These are phyloP conservation scores for Clistopyga incitator DNA, from an alignment of 2,888 invertebrate genomes.

Conservation along the genomic window DNA sequence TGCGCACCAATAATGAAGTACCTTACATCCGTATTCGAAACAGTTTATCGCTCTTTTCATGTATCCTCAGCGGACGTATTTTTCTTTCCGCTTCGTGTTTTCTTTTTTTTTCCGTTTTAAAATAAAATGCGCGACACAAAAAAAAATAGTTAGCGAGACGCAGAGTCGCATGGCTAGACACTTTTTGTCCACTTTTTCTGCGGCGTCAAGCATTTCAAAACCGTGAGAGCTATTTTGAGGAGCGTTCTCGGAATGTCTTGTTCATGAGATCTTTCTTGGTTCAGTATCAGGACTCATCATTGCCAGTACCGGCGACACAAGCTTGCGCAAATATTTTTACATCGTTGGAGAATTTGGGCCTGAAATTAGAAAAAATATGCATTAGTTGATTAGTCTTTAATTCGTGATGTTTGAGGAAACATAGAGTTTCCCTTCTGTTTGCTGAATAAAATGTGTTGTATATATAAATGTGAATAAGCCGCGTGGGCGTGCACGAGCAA, in stretches of 20 bases:
- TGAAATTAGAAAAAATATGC: too few species aligned
- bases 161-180: neutral
- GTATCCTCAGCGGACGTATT: neutral
- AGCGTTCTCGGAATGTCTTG: constrained; percentile 53
- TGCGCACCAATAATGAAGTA: neutral
- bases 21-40: neutral
- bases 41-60: neutral
- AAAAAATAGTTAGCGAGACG: constrained; percentile 11
- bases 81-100: neutral
- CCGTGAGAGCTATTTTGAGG: constrained; percentile 58
- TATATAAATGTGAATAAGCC: neutral
- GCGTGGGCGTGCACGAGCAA: neutral
- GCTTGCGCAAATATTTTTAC: constrained; percentile 17
- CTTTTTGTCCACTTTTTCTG: constrained; percentile 51
- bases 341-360: constrained; percentile 8
- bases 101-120: constrained; percentile 5
- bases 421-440: too few species aligned
- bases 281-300: constrained; percentile 48
- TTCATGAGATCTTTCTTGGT: constrained; percentile 26
- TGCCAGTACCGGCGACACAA: constrained; percentile 40
- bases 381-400: too few species aligned
- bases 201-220: constrained; percentile 48
- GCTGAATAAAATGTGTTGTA: too few species aligned
- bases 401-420: too few species aligned
- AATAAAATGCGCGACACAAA: constrained; percentile 15